Evolutionary conservation across 2,113 vertebrate species (phyloP).

Genomic region (Picathartes gymnocephalus): DNA sequence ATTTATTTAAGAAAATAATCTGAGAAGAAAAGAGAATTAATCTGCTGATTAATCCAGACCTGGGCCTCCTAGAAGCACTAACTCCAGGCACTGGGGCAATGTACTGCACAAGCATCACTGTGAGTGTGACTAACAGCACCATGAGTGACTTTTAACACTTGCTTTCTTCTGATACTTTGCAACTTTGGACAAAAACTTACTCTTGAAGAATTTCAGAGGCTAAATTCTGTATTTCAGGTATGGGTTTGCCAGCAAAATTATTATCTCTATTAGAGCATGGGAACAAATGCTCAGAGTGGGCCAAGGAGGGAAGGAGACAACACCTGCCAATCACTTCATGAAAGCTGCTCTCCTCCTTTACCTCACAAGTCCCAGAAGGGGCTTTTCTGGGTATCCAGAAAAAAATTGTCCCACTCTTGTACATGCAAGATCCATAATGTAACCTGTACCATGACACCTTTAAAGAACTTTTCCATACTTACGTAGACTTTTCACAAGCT

Average conservation of each 20-base stretch:
- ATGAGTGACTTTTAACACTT: neutral
- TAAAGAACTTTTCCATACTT: neutral
- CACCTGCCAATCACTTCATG: neutral
- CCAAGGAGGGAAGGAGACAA: neutral
- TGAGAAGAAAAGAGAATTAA: neutral
- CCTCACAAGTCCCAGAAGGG: neutral
- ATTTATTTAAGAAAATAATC: neutral
- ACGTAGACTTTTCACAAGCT: neutral
- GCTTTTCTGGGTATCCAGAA: neutral
- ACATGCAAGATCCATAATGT: neutral
- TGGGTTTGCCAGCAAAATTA: neutral
- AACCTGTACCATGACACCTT: neutral
- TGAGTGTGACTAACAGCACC: neutral
- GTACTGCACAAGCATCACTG: neutral
- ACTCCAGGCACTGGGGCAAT: neutral
- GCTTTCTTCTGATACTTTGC: conserved; percentile 11
- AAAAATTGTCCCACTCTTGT: neutral
- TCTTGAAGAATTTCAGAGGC: conserved; percentile 66
- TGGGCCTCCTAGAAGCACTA: neutral
- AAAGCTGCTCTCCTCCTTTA: neutral
- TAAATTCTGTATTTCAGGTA: conserved; percentile 77
- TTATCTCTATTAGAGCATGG: neutral
- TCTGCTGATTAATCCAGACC: neutral
- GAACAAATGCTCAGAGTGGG: neutral
- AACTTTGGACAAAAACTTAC: conserved; percentile 72